Conservation (phyloP, 1,140 invertebrate species). For the Trinorchestia longiramus region DNA sequence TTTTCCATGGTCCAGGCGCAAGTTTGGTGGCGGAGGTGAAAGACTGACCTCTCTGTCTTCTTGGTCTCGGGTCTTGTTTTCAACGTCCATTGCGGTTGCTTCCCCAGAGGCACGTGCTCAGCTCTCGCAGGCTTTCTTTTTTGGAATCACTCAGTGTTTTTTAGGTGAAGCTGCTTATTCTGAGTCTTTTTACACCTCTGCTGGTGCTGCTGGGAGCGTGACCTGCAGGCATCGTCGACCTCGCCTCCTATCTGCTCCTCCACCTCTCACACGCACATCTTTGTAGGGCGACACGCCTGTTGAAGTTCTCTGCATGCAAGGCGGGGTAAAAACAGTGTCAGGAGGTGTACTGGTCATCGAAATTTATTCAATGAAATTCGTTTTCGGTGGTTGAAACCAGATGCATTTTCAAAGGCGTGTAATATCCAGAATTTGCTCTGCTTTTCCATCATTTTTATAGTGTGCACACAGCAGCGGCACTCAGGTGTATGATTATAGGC, state of each 20-base stretch:
- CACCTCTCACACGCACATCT: background rate
- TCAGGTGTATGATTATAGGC: too few relatives aligned
- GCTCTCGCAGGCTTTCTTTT: constrained; percentile 23
- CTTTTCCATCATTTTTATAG: too few relatives aligned
- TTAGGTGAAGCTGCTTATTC: background rate
- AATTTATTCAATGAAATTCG: background rate
- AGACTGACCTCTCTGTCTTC: constrained; percentile 33
- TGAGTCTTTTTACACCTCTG: constrained; percentile 32
- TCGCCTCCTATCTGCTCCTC: constrained; percentile 14
- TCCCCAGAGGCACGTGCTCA: constrained; percentile 47
- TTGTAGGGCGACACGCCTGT: background rate
- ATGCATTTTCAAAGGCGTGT: too few relatives aligned
- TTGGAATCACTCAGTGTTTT: background rate
- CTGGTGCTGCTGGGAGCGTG: constrained; percentile 35
- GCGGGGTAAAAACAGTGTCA: background rate
- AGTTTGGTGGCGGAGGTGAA: constrained; percentile 31
- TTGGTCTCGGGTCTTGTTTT: constrained; percentile 42
- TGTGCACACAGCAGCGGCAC: too few relatives aligned
- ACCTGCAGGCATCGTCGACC: constrained; percentile 16
- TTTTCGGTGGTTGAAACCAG: too few relatives aligned
- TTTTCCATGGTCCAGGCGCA: constrained; percentile 47
- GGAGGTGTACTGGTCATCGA: background rate
- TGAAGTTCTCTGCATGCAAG: background rate
- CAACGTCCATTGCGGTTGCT: constrained; percentile 17
- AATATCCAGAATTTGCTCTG: too few relatives aligned